A percentile compares a stretch with the other conserved stretches of the same genome.
Conservation (phyloP, 2,888 invertebrate genomes). For the Temnothorax unifasciatus region DNA sequence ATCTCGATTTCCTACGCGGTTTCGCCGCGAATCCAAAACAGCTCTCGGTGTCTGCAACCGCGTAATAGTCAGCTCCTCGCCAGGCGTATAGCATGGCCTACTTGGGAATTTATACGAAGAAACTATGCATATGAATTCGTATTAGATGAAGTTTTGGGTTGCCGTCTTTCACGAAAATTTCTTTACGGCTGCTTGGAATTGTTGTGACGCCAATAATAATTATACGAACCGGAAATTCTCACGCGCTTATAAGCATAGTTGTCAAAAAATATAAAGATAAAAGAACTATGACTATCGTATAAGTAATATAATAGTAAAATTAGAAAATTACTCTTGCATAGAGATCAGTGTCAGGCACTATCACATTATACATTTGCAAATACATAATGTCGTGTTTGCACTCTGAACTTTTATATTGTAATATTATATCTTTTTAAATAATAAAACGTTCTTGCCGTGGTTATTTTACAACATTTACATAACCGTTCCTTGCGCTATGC, state of each 20-base stretch:
- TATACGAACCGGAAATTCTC: neutral
- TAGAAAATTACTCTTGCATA: neutral
- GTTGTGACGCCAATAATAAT: slow-evolving; percentile 18
- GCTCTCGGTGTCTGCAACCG: slow-evolving; percentile 56
- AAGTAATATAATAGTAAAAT: neutral
- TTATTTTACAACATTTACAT: neutral
- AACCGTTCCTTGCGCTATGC: neutral
- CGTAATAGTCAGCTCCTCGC: slow-evolving; percentile 42
- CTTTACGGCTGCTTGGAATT: slow-evolving; percentile 52
- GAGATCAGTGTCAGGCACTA: neutral
- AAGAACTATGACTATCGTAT: neutral
- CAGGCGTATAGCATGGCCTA: slow-evolving; percentile 62
- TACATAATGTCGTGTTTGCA: neutral
- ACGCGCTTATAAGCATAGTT: neutral
- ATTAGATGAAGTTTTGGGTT: slow-evolving; percentile 55
- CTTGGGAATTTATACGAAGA: slow-evolving; percentile 71
- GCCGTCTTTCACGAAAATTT: slow-evolving; percentile 52
- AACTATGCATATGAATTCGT: slow-evolving; percentile 73
- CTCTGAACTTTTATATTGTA: neutral
- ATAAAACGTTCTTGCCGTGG: neutral
- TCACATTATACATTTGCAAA: neutral
- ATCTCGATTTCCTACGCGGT: slow-evolving; percentile 56
- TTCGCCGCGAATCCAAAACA: slow-evolving; percentile 59
- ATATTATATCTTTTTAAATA: neutral
- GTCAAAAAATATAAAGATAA: neutral